Percentiles rank a stretch among this genome's conserved stretches.
Evolutionary conservation across 2,797 vertebrate genomes (phyloP).

Genomic region (Sandelia bainsii): DNA sequence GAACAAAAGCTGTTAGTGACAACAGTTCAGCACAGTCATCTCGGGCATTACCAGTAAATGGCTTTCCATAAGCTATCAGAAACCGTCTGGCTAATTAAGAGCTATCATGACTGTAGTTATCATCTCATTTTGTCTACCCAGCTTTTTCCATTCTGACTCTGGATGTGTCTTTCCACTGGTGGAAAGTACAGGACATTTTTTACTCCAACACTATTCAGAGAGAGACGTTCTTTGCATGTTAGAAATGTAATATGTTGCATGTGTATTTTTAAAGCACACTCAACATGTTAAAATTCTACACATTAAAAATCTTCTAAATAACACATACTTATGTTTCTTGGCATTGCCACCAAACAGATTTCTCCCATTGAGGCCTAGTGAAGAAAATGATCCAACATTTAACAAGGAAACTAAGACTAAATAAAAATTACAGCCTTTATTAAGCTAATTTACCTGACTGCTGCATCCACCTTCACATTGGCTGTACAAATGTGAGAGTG

Average conservation of each 20-base stretch:
- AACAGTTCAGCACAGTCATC: constrained; percentile 39
- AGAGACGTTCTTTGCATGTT: neutral
- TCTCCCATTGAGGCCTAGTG: too few species aligned
- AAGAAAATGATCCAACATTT: neutral
- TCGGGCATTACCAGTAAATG: constrained; percentile 36
- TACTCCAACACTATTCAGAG: neutral
- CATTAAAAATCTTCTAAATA: too few species aligned
- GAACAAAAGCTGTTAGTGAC: constrained; percentile 22
- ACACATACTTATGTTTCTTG: neutral
- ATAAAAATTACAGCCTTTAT: neutral
- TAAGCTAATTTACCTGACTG: neutral
- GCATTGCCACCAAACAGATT: neutral
- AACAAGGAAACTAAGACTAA: too few species aligned
- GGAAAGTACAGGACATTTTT: neutral
- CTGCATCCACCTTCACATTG: neutral
- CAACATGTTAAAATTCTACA: too few species aligned
- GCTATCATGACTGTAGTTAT: constrained; percentile 26
- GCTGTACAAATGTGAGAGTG: neutral
- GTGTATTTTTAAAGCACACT: neutral
- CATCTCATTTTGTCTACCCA: constrained; percentile 18
- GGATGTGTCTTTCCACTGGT: constrained; percentile 9
- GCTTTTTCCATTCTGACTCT: constrained; percentile 10
- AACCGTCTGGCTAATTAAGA: constrained; percentile 40
- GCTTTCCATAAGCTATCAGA: constrained; percentile 41
- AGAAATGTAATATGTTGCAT: too few species aligned